Evolutionary conservation across 2,888 invertebrate genomes (phyloP).

Genomic region (Drosophila rellima): DNA sequence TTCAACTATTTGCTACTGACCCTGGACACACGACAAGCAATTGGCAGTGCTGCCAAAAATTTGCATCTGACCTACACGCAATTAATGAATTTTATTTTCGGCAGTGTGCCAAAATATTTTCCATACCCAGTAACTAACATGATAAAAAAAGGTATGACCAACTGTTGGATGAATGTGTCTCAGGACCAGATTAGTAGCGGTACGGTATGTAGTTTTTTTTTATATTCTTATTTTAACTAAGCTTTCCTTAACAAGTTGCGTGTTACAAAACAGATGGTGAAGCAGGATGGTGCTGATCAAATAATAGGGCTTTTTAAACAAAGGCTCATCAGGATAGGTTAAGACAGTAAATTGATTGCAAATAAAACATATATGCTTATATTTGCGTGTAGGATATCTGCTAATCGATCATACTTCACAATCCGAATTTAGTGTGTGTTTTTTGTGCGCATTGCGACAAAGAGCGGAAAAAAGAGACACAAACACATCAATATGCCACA

Average conservation of each 20-base stretch:
- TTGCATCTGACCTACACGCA: slow-evolving; percentile 63
- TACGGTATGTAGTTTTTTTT: neutral
- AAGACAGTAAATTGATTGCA: no score
- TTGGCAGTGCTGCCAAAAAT: slow-evolving; percentile 64
- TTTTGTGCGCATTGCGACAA: slow-evolving; percentile 53
- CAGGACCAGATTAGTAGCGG: no score
- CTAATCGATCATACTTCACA: neutral
- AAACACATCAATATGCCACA: slow-evolving; percentile 41
- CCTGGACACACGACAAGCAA: slow-evolving; percentile 51
- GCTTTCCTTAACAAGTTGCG: no score
- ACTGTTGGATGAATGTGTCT: neutral
- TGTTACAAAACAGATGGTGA: no score
- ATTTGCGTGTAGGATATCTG: neutral
- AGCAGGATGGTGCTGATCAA: no score
- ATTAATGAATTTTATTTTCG: slow-evolving; percentile 65
- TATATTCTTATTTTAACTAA: neutral
- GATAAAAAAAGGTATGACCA: neutral
- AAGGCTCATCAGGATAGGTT: no score
- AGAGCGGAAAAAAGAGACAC: slow-evolving; percentile 19
- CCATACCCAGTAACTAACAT: slow-evolving; percentile 19
- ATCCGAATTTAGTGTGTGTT: neutral
- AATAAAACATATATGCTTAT: no score
- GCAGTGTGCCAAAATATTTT: slow-evolving; percentile 54
- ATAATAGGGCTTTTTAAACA: no score
- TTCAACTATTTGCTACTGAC: slow-evolving; percentile 23